Percentiles rank a stretch among this genome's conserved stretches.
Conservation (phyloP, 2,797 vertebrate species). For the Ispidina lecontei region DNA sequence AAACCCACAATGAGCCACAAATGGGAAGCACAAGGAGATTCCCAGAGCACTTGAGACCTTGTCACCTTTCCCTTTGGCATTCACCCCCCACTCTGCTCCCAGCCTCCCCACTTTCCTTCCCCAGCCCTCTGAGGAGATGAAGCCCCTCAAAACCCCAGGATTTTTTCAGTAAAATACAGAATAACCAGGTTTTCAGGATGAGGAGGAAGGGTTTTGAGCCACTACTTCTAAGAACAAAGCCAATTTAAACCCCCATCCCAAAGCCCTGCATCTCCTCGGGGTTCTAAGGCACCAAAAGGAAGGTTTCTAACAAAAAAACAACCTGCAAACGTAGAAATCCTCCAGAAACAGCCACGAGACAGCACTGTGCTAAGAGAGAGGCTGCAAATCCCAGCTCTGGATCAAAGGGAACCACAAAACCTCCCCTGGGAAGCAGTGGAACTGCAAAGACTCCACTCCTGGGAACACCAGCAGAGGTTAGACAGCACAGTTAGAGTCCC, state of each 20-base stretch:
- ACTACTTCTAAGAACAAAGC: neutral
- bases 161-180: neutral
- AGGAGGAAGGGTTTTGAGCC: neutral
- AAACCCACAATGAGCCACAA: neutral
- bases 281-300: neutral
- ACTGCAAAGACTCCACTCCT: neutral
- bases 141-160: neutral
- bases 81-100: neutral
- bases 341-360: neutral
- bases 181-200: neutral
- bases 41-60: neutral
- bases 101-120: no score
- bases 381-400: neutral
- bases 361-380: neutral
- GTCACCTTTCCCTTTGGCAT: no score
- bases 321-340: neutral
- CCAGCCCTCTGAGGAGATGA: neutral
- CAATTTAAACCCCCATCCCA: neutral
- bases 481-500: neutral
- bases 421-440: neutral
- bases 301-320: neutral
- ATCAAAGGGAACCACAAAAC: no score
- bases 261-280: neutral
- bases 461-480: no score
- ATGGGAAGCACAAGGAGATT: neutral